Evolutionary conservation across 2,797 vertebrate species (phyloP), one percentile per base, ranked within the genome.

Genomic region (Myripristis murdjan): DNA sequence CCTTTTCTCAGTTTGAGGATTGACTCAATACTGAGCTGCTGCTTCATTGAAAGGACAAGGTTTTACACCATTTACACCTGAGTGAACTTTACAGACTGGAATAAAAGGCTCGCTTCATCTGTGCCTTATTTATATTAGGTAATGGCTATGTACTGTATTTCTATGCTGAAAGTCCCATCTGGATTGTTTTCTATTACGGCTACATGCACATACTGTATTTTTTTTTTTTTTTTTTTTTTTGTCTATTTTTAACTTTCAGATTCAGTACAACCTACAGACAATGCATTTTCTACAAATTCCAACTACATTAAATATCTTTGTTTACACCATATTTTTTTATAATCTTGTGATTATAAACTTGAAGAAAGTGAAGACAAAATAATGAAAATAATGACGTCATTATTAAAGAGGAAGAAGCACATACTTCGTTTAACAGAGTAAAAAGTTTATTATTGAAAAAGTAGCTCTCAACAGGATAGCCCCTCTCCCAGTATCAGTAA

Each of bases 371-470:
- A 31, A 39, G 10, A 35, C 35, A 10, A n/a, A 16, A 16, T 43
- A 4, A 16, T 43, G 44, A 6, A 64, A 18, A 54, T 23, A 44
- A 43, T 5, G 23, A 46, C 5, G 46, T 20, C 14, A 28, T 0
- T 22, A 8, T 43, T 51, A 59, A 70, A 77, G 14, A 49, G 1
- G 28, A 49, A 33, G 60, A 33, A 8, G 15, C 39, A 43, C 16
- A 46, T 20, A 44, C 61, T 62, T 41, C 43, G 59, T 52, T 67
- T 11, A n/a, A 62, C n/a, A 73, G n/a, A 74, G 54, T 87, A 85
- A 80, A 90, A 86, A 75, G 64, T 91, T 92, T 92, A 90, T 88
- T 92, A 51, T 65, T 74, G 23, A 33, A 35, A 70, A 56, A 31
- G 52, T 12, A 64, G 26, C 31, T 52, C 47, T 64, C 44, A 33